These are phyloP conservation scores for Smutsia temminckii DNA, from an alignment of 2,797 vertebrate species.

Conservation along the genomic window DNA sequence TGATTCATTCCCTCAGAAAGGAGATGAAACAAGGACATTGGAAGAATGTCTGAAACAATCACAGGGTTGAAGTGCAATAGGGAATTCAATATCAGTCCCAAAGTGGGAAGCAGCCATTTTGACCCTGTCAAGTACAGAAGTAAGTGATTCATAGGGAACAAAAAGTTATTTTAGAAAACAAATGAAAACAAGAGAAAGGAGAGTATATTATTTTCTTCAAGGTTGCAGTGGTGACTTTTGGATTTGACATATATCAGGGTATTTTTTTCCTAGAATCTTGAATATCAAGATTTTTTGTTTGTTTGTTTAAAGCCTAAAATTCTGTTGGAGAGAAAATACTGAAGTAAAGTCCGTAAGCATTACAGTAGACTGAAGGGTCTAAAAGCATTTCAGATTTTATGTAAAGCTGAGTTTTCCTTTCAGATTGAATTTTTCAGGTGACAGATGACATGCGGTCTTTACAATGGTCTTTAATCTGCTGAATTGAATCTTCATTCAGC, in stretches of 20 bases:
- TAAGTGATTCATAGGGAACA: background rate
- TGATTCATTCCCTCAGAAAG: constrained; percentile 44
- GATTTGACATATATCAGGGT: background rate
- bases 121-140: background rate
- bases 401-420: background rate
- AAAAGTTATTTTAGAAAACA: background rate
- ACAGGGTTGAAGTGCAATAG: background rate
- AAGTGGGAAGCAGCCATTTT: background rate
- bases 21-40: background rate
- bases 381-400: background rate
- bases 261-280: background rate
- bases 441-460: background rate
- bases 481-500: background rate
- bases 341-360: background rate
- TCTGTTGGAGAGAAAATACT: background rate
- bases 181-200: background rate
- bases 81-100: constrained; percentile 42
- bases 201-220: background rate
- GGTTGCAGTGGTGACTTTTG: background rate
- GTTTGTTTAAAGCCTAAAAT: background rate
- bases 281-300: background rate
- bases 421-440: background rate
- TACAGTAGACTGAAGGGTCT: background rate
- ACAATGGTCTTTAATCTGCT: background rate
- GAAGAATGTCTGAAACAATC: constrained; percentile 45